Base-by-base conservation (phyloP, 2,888 invertebrate genomes). In the Physocephala rufipes region DNA sequence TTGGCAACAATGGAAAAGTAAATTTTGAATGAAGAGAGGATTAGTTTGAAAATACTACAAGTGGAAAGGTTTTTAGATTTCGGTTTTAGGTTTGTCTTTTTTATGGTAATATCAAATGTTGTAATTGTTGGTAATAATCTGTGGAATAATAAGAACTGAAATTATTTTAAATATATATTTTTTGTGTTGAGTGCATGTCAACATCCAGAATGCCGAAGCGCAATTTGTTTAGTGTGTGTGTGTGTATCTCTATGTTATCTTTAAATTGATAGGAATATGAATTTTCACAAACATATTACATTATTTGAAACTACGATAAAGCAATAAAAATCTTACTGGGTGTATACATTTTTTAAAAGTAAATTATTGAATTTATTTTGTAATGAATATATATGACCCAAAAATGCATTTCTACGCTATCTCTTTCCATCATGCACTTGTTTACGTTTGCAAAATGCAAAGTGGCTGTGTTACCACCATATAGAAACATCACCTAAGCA, bases 361-460 rank as follows among this genome's bases (percentile, higher is more conserved):
- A 67, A 67, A 28, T 61, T 67, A 45, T 21, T 67, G 28, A 67
- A 67, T 59, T 67, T 67, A 49, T 45, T 62, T 43, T 59, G 55
- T 63, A 53, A 61, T 64, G 55, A 45, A 59, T 61, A 49, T 65
- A 66, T 68, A 64, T 59, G 68, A 79, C 78, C 76, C 77, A 76
- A 75, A 76, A 76, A 74, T 77, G 74, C 73, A 76, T 71, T 74
- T 74, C 30, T 62, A 36, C 49, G 72, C 51, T 74, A 69, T 79
- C 79, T 77, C 78, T 58, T 74, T 78, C 74, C 70, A 47, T 15
- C 78, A 61, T 76, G 74, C 78, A 78, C 78, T 79, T 79, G 78
- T 79, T 79, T 79, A 78, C 76, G 75, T 76, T 68, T 65, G 59
- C 75, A 75, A 74, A 77, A 74, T 74, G 72, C 70, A 70, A 62